phyloP scores from a whole-genome alignment of 2,113 vertebrate genomes.

The Ginglymostoma cirratum region DNA sequence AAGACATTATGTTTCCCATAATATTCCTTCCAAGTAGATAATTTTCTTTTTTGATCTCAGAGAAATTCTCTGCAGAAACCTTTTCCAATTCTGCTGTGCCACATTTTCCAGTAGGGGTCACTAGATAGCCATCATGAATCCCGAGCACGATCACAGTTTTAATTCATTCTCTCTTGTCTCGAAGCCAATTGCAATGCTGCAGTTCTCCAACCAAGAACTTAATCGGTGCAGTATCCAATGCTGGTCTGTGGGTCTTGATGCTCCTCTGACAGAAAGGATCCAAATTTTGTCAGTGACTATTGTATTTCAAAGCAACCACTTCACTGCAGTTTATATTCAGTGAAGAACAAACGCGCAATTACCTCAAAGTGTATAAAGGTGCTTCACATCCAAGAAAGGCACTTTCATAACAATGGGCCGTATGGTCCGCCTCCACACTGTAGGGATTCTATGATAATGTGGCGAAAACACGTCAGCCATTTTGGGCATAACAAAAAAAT shows the following conservation, averaged over 20 bases:
- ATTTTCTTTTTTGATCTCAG: neutral
- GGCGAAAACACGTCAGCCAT: neutral
- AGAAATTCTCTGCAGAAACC: neutral
- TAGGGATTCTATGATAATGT: neutral
- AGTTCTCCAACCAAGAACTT: neutral
- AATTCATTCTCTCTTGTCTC: neutral
- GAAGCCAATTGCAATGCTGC: neutral
- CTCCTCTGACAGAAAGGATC: neutral
- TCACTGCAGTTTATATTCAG: neutral
- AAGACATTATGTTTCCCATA: neutral
- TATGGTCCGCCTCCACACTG: too few species aligned
- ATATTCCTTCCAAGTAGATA: neutral
- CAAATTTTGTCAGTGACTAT: neutral
- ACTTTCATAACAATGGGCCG: neutral
- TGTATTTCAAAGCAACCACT: neutral
- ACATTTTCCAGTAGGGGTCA: neutral
- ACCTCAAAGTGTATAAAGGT: neutral
- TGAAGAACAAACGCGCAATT: neutral
- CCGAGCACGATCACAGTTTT: neutral
- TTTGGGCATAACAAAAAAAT: neutral
- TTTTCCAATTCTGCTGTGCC: too few species aligned
- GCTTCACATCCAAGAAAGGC: neutral
- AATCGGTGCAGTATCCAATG: neutral
- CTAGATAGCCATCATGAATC: neutral
- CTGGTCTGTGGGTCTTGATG: neutral